Conservation (phyloP, 2,113 vertebrate species). For the Columbina picui region DNA sequence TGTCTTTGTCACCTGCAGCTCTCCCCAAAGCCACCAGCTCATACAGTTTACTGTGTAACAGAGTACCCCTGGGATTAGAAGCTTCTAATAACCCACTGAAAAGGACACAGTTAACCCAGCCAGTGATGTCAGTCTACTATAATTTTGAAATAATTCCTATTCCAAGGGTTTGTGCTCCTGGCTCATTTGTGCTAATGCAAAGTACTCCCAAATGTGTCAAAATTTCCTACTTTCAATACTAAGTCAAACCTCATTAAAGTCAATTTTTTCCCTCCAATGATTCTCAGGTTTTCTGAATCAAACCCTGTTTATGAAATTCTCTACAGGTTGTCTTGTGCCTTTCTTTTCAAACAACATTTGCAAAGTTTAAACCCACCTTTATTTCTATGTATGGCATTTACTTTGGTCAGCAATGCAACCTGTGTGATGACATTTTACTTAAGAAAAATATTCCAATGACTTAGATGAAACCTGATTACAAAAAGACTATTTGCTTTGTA, state of each 20-base stretch:
- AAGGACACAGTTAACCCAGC: background rate
- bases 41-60: background rate
- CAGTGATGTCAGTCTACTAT: background rate
- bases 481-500: background rate
- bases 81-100: background rate
- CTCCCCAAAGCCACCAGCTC: background rate
- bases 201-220: background rate
- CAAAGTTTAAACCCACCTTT: background rate
- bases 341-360: background rate
- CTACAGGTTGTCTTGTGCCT: background rate
- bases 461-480: background rate
- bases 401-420: background rate
- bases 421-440: background rate
- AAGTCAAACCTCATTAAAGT: conserved; percentile 9
- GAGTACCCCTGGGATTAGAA: background rate
- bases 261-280: background rate
- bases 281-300: background rate
- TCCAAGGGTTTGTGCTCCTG: background rate
- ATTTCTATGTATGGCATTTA: background rate
- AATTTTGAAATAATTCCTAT: background rate
- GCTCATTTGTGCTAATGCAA: background rate
- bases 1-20: background rate
- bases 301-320: background rate
- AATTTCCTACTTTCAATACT: background rate
- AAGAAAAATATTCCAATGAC: background rate